Base-by-base conservation (phyloP, 2,797 vertebrate species). In the Melopsittacus undulatus region DNA sequence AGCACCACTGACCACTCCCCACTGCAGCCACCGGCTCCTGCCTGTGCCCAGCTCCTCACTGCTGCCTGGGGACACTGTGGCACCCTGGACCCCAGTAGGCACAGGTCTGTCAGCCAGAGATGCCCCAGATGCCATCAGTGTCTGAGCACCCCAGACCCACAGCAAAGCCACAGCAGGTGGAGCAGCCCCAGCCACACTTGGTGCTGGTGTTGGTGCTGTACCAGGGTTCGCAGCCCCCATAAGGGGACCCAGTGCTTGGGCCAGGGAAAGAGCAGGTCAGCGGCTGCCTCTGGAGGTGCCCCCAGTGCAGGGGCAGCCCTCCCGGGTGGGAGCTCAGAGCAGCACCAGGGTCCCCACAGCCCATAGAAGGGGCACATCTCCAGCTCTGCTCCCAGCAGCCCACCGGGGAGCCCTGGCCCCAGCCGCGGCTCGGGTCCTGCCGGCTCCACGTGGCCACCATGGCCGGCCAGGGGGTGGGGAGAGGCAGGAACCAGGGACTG, bases 401-500 rank as follows among this genome's bases (percentile, higher is more conserved):
- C 10, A 5, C 5, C 2, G 0, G 46, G 46, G 30, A 87, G 30
- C 48, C 32, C 22, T 46, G 6, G 29, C 42, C 5, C 36, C 36
- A 36, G 36, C 36, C 36, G 2, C 2, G 10, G 73, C 63, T 54
- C 13, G 0, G 74, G 36, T n/a, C 62, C 92, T n/a, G 8, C 56
- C 26, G 84, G 79, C 76, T 94, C 94, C 91, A 92, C 80, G 86
- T 88, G 94, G 89, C 92, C 5, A 3, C 36, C 43, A 15, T 54
- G 92, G 90, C 75, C 49, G 30, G 80, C 66, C 11, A 34, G 45
- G 81, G 78, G 64, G 17, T 57, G 81, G 87, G 82, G 88, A 86
- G 86, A 40, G 64, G 96, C 92, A 90, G 90, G 80, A 83, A 72
- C 94, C 94, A 94, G 78, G 84, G 52, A 19, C 88, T 97, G 96